Conservation (phyloP, 2,113 vertebrate genomes). For the Planiliza haematocheilus region DNA sequence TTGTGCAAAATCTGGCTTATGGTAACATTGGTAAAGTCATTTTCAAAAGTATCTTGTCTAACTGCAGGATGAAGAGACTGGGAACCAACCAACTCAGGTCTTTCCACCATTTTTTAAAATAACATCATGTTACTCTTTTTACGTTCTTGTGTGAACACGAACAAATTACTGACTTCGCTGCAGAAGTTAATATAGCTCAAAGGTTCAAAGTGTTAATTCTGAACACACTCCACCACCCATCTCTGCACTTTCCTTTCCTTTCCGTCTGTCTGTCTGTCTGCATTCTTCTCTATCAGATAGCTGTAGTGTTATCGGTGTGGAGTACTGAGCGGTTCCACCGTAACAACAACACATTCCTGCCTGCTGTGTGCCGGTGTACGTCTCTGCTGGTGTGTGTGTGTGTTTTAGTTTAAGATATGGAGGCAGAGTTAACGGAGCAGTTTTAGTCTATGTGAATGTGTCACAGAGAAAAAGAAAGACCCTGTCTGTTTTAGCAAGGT, state of each 20-base stretch:
- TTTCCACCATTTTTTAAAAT: no score
- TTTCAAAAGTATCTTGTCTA: no score
- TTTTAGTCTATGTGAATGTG: slow-evolving; percentile 8
- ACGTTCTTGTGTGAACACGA: no score
- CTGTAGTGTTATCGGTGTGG: slow-evolving; percentile 56
- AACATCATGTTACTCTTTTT: no score
- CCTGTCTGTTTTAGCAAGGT: slow-evolving; percentile 26
- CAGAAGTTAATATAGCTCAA: not conserved
- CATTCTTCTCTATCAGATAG: slow-evolving; percentile 65
- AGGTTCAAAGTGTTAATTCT: not conserved
- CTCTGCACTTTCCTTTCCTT: slow-evolving; percentile 35
- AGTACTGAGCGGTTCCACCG: slow-evolving; percentile 39
- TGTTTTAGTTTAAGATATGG: slow-evolving; percentile 29
- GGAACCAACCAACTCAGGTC: no score
- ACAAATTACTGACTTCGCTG: no score
- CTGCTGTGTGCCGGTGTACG: slow-evolving; percentile 28
- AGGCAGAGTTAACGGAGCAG: slow-evolving; percentile 34
- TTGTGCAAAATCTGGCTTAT: no score
- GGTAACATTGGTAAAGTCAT: no score
- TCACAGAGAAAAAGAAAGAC: slow-evolving; percentile 30
- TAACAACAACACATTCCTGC: slow-evolving; percentile 74
- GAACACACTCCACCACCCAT: slow-evolving; percentile 20
- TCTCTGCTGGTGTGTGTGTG: slow-evolving; percentile 7
- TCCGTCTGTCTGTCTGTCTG: slow-evolving; percentile 36
- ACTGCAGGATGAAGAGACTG: no score